A percentile compares a stretch with the other conserved stretches of the same genome.
phyloP scores from a whole-genome alignment of 2,797 vertebrate genomes.

The Arctocebus calabarensis region DNA sequence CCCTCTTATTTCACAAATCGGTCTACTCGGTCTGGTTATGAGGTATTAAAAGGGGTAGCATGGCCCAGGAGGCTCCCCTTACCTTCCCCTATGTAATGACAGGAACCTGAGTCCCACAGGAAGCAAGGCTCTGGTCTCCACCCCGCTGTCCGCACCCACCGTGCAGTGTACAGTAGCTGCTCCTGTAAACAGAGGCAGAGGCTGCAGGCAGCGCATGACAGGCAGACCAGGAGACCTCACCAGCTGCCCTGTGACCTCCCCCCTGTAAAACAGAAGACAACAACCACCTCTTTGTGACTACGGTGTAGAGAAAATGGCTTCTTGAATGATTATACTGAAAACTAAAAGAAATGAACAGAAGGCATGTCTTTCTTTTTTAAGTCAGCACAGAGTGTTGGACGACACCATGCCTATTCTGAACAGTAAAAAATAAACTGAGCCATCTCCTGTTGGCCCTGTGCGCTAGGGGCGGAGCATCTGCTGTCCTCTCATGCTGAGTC shows the following conservation, averaged over 20 bases:
- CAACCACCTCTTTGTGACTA: not conserved
- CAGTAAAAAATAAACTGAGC: not conserved
- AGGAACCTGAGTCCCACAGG: not conserved
- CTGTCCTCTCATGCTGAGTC: not conserved
- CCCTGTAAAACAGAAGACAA: not conserved
- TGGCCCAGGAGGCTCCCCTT: not conserved
- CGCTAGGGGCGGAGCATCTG: not conserved
- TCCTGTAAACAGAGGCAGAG: not conserved
- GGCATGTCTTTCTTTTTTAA: not conserved
- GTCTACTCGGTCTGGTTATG: not conserved
- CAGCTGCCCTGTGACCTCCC: not conserved
- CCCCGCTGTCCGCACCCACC: not conserved
- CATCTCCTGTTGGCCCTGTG: not conserved
- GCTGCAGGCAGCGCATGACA: no score
- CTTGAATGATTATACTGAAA: not conserved
- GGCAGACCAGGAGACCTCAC: not conserved
- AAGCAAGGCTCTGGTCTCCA: not conserved
- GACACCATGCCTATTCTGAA: not conserved
- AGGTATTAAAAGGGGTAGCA: not conserved
- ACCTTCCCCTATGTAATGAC: not conserved
- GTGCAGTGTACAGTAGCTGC: not conserved
- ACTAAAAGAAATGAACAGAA: constrained; percentile 16
- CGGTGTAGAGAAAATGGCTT: not conserved
- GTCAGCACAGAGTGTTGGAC: not conserved
- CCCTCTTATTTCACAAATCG: not conserved